phyloP scores from a whole-genome alignment of 2,888 invertebrate genomes.

The Acanthosepion esculentum region DNA sequence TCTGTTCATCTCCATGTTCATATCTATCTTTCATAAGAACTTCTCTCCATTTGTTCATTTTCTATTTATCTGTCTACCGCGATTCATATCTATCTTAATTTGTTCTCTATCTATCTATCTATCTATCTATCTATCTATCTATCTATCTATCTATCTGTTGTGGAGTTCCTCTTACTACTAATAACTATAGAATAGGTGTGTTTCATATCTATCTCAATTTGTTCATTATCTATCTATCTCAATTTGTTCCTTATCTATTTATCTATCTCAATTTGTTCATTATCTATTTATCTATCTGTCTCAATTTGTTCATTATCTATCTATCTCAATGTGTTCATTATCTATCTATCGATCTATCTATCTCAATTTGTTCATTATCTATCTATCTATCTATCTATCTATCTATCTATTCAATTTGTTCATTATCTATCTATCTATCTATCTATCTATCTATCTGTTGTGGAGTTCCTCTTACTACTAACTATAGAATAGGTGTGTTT shows the following conservation, averaged over 20 bases:
- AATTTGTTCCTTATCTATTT: neutral
- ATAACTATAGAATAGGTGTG: no score
- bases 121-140: neutral
- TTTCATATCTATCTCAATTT: neutral
- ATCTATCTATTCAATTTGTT: neutral
- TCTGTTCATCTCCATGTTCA: no score
- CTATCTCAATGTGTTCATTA: no score
- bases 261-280: neutral
- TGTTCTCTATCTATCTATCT: neutral
- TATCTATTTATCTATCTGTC: neutral
- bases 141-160: neutral
- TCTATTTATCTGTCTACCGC: no score
- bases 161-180: no score
- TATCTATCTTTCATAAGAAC: no score
- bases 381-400: neutral
- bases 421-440: neutral
- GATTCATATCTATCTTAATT: neutral
- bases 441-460: neutral
- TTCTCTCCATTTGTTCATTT: no score
- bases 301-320: no score
- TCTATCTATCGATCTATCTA: neutral
- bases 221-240: neutral
- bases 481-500: no score
- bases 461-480: no score
- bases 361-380: no score